Base-by-base conservation (phyloP, 2,797 vertebrate genomes). In the Ctenosaura bakeri region DNA sequence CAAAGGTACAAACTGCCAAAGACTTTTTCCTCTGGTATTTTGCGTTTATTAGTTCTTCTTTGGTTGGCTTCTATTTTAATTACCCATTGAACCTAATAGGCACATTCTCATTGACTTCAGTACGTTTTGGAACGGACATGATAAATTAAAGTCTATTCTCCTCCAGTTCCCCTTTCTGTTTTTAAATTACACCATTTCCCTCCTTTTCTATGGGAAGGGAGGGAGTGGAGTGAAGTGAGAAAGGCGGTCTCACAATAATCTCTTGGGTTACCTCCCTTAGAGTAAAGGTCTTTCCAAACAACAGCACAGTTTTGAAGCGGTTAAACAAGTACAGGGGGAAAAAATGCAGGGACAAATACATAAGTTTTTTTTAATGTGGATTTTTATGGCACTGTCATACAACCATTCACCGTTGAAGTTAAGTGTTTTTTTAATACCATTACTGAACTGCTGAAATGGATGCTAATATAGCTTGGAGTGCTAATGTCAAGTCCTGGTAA, bases 341-440 rank as follows among this genome's bases (percentile, higher is more conserved):
- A 96, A 97, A 97, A 97, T 97, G 95, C 95, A 96, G 97, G 95
- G 97, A 97, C 97, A 98, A 98, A 98, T 97, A 98, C 95, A 85
- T 97, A 97, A 95, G 94, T 95, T 97, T 98, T 98, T 97, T 97
- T 97, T 97, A 97, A 97, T 97, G 96, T 96, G 97, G 96, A 95
- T 97, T 97, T 98, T 98, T 98, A 97, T 96, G 95, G 97, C 94
- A 96, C 95, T 98, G 93, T 97, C 97, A 97, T 97, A 96, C 95
- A 96, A 94, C 97, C 96, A 97, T 98, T 98, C 97, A 97, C 96
- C 95, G 94, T 97, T 98, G 97, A 97, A 97, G 97, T 97, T 98
- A 97, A 98, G 97, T 97, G 97, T 97, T 98, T 98, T 97, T 98
- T 98, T 98, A 98, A 98, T 98, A 96, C 96, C 97, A 97, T 97